Evolutionary conservation across 2,113 vertebrate genomes (phyloP).

Genomic region (Hemicordylus capensis): DNA sequence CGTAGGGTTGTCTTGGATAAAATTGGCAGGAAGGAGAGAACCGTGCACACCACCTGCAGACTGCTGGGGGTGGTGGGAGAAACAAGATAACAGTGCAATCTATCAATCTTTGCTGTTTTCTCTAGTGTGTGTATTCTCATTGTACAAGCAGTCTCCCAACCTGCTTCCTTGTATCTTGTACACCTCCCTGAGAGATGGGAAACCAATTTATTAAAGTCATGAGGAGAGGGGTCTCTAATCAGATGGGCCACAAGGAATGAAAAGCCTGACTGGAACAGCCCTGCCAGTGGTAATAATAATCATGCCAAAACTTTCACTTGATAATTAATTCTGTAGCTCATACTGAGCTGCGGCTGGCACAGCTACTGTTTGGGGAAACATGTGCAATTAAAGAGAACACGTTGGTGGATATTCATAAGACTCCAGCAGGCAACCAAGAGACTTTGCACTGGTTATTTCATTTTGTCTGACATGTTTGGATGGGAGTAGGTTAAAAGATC

Average conservation of each 20-base stretch:
- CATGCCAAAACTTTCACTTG: not conserved
- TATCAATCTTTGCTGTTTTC: not conserved
- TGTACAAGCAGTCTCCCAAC: not conserved
- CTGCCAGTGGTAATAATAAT: not conserved
- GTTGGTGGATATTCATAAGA: slow-evolving; percentile 2
- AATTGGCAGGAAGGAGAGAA: too few species aligned
- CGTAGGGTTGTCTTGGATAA: too few species aligned
- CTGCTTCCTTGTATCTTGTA: not conserved
- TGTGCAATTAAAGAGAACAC: not conserved
- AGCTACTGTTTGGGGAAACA: not conserved
- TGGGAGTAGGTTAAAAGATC: not conserved
- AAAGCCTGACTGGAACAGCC: not conserved
- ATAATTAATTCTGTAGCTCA: not conserved
- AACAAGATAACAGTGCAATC: too few species aligned
- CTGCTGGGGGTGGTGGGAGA: too few species aligned
- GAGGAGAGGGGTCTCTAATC: not conserved
- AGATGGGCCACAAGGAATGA: not conserved
- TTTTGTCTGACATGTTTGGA: not conserved
- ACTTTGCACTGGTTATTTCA: not conserved
- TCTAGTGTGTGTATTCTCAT: not conserved
- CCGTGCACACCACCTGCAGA: too few species aligned
- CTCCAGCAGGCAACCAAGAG: not conserved
- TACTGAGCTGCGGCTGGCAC: not conserved
- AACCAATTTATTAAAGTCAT: not conserved
- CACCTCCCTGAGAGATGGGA: not conserved